phyloP scores from a whole-genome alignment of 2,888 invertebrate genomes.

The Morpho achilles region DNA sequence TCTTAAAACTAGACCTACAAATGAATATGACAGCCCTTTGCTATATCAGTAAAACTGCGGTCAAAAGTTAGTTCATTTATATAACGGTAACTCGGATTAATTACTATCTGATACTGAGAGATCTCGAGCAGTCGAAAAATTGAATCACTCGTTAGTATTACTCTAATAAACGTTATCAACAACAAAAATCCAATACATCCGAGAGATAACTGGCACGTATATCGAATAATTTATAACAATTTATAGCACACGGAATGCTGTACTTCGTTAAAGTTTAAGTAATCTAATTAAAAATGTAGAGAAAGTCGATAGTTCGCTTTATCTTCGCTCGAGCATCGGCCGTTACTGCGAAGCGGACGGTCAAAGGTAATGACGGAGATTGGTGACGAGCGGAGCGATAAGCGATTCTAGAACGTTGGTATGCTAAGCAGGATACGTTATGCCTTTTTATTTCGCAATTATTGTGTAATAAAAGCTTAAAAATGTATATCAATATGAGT shows the following conservation, averaged over 20 bases:
- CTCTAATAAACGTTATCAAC: slow-evolving; percentile 10
- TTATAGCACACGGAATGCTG: slow-evolving; percentile 26
- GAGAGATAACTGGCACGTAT: slow-evolving; percentile 15
- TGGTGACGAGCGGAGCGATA: slow-evolving; percentile 35
- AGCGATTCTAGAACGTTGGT: slow-evolving; percentile 17
- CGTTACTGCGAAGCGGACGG: slow-evolving; percentile 51
- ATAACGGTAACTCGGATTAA: no score
- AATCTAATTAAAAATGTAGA: slow-evolving; percentile 62
- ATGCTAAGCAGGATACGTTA: no score
- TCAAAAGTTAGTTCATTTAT: no score
- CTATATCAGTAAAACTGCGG: no score
- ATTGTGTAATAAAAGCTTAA: no score
- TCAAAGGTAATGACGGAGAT: slow-evolving; percentile 46
- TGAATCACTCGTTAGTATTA: background rate
- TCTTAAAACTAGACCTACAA: no score
- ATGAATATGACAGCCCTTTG: no score
- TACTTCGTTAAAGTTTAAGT: slow-evolving; percentile 31
- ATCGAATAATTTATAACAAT: slow-evolving; percentile 19
- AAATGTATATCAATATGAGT: no score
- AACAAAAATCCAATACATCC: slow-evolving; percentile 13
- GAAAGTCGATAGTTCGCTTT: slow-evolving; percentile 48
- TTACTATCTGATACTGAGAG: no score
- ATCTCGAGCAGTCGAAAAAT: no score
- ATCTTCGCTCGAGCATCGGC: slow-evolving; percentile 53
- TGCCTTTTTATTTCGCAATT: no score